phyloP scores from a whole-genome alignment of 2,888 invertebrate species.

The Empis livida region DNA sequence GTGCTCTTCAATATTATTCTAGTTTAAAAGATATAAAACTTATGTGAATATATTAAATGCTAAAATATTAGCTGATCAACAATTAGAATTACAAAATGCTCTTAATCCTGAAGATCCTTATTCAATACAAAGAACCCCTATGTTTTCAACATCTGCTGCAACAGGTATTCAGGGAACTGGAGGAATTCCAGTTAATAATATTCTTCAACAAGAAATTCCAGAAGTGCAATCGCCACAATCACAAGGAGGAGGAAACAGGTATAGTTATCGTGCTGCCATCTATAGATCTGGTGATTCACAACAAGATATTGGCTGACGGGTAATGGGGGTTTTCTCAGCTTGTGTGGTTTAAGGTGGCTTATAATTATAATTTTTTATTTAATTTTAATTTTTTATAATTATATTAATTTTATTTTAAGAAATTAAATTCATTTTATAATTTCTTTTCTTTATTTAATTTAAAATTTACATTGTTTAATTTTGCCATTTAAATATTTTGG shows the following conservation, averaged over 20 bases:
- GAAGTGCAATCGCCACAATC: slow-evolving; percentile 16
- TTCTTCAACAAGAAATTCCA: slow-evolving; percentile 1
- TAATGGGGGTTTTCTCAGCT: slow-evolving; percentile 71
- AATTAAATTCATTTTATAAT: too few species aligned
- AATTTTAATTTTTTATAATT: too few species aligned
- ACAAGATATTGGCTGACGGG: slow-evolving; percentile 64
- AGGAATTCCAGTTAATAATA: slow-evolving; percentile 11
- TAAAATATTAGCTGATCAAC: slow-evolving; percentile 40
- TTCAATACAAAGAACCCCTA: slow-evolving; percentile 18
- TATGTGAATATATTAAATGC: slow-evolving; percentile 65
- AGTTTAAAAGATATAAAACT: slow-evolving; percentile 74
- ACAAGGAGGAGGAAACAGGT: slow-evolving; percentile 42
- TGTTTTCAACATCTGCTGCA: slow-evolving; percentile 12
- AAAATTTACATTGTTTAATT: too few species aligned
- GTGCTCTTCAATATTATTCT: too few species aligned
- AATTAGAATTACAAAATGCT: slow-evolving; percentile 29
- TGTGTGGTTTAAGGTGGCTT: slow-evolving; percentile 50
- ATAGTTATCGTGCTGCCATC: slow-evolving; percentile 55
- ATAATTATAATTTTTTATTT: too few species aligned
- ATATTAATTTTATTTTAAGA: too few species aligned
- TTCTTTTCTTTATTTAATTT: too few species aligned
- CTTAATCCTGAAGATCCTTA: slow-evolving; percentile 41
- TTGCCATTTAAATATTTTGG: too few species aligned
- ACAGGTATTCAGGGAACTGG: slow-evolving; percentile 15
- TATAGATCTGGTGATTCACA: slow-evolving; percentile 48